Evolutionary conservation across 1,140 invertebrate genomes (phyloP).

Genomic region (Calephelis nemesis): DNA sequence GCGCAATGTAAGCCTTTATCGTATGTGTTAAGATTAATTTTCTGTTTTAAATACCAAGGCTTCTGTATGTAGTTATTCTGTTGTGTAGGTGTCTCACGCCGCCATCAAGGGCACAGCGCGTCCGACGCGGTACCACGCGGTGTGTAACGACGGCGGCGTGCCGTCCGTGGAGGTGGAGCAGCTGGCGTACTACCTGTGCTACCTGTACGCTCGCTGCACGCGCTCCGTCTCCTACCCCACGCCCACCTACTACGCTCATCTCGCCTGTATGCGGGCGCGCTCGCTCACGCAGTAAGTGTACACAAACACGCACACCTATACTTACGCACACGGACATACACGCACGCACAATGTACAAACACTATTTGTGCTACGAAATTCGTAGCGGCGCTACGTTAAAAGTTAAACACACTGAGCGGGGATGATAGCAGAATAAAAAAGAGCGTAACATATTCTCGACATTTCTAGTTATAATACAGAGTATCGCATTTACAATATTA

Average conservation of each 20-base stretch:
- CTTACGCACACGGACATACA: background rate
- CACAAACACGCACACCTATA: background rate
- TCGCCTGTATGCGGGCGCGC: constrained; percentile 90
- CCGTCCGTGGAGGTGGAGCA: constrained; percentile 89
- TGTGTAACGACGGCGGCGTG: constrained; percentile 90
- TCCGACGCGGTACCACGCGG: constrained; percentile 92
- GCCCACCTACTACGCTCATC: constrained; percentile 96
- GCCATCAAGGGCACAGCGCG: constrained; percentile 90
- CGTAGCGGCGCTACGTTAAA: too few species aligned
- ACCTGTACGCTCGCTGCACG: constrained; percentile 92
- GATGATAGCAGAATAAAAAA: too few species aligned
- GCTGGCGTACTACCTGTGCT: constrained; percentile 92
- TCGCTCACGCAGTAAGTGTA: constrained; percentile 80
- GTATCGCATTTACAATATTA: too few species aligned
- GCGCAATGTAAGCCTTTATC: too few species aligned
- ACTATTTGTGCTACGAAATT: too few species aligned
- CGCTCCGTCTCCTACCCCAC: constrained; percentile 94
- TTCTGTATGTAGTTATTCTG: constrained; percentile 2
- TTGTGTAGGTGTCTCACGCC: constrained; percentile 79
- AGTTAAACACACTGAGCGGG: too few species aligned
- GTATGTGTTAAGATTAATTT: too few species aligned
- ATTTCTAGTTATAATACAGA: too few species aligned
- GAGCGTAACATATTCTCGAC: too few species aligned
- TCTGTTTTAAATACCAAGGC: too few species aligned
- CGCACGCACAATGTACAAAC: too few species aligned